A percentile compares a stretch with the other conserved stretches of the same genome.
Evolutionary conservation across 2,797 vertebrate species (phyloP).

Genomic region (Netta rufina): DNA sequence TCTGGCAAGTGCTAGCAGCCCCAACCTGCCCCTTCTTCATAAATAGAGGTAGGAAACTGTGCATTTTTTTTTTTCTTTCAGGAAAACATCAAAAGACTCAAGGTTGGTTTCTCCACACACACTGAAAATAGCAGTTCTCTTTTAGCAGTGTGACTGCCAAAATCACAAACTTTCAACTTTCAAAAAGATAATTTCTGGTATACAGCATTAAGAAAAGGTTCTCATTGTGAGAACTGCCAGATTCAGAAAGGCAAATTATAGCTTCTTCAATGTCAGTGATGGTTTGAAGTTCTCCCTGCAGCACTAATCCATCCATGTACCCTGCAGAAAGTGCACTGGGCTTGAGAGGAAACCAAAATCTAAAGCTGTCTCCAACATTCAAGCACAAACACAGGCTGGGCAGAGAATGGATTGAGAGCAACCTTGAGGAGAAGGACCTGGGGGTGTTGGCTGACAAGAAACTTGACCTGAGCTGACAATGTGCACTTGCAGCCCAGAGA

Average conservation of each 20-base stretch:
- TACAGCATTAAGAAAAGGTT: neutral
- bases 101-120: neutral
- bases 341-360: neutral
- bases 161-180: neutral
- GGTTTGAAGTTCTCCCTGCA: neutral
- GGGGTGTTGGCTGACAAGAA: too few species aligned
- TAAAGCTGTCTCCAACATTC: neutral
- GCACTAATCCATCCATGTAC: accelerated
- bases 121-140: neutral
- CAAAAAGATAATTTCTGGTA: neutral
- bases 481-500: too few species aligned
- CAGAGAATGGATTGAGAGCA: too few species aligned
- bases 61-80: neutral
- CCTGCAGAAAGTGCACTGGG: neutral
- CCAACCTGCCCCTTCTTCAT: neutral
- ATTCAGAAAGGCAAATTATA: neutral
- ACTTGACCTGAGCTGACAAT: too few species aligned
- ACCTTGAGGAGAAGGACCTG: too few species aligned
- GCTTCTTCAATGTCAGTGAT: neutral
- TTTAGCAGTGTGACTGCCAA: neutral
- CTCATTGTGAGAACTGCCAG: neutral
- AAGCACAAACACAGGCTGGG: too few species aligned
- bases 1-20: neutral
- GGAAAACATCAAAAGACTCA: neutral
- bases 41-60: neutral